These are phyloP conservation scores for Ruditapes philippinarum DNA, from an alignment of 1,140 invertebrate species.

Conservation along the genomic window DNA sequence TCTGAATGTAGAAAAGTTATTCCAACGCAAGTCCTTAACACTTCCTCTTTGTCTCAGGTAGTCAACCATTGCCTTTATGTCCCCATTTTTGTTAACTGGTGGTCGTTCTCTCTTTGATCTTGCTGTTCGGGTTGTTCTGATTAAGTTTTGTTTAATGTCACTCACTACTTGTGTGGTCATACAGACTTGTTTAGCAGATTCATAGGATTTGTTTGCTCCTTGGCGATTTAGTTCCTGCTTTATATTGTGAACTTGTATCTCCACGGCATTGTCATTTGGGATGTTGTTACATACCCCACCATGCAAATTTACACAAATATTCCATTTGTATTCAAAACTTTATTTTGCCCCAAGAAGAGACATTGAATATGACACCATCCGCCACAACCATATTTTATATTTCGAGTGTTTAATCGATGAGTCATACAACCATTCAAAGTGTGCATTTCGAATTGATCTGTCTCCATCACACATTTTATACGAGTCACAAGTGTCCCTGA, in stretches of 20 bases:
- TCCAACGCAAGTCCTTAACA: conserved; percentile 8
- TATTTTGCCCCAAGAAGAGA: background rate
- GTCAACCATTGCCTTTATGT: conserved; percentile 25
- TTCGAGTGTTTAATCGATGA: conserved; percentile 34
- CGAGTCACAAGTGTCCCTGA: conserved; percentile 52
- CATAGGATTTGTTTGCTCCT: conserved; percentile 58
- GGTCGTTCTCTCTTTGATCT: conserved; percentile 30
- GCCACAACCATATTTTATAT: conserved; percentile 54
- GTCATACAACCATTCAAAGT: conserved; percentile 55
- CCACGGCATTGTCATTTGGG: conserved; percentile 63
- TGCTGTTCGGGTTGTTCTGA: conserved; percentile 8
- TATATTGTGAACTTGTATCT: conserved; percentile 43
- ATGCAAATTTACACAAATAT: background rate
- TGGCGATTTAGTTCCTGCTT: conserved; percentile 54
- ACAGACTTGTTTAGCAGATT: conserved; percentile 23
- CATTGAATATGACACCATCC: conserved; percentile 11
- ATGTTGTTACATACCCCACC: conserved; percentile 64
- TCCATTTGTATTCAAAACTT: conserved; percentile 47
- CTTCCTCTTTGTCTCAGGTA: conserved; percentile 4
- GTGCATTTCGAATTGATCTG: conserved; percentile 59
- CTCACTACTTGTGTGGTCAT: conserved; percentile 55
- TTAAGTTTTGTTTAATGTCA: background rate
- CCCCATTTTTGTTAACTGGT: conserved; percentile 37
- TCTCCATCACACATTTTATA: conserved; percentile 65
- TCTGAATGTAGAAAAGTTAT: conserved; percentile 38